Evolutionary conservation across 2,888 invertebrate species (phyloP), one percentile per base, ranked within the genome.

Genomic region (Arge pagana): DNA sequence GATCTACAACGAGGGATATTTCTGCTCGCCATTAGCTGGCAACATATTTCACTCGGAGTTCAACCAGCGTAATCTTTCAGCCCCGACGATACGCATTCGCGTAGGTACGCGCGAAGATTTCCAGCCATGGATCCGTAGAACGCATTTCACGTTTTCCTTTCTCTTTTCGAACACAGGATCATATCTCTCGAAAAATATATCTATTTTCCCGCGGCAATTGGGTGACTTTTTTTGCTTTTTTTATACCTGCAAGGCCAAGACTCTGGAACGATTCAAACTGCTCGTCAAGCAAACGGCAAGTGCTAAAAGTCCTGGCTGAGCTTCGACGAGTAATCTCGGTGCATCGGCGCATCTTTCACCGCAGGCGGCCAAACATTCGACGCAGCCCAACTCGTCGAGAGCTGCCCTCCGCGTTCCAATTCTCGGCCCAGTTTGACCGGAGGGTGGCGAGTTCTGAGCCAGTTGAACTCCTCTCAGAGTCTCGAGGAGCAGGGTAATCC

Each of bases 241-340:
- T 2, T 33, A 31, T 73, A 92, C 92, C 86, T 96, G 93, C 53
- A 96, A 79, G 7, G 94, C 90, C 56, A 94, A 80, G 42, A 92
- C 86, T 63, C 93, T 83, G 11, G 90, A 89, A 64, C 91, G 88
- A 71, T 91, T 91, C 55, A 92, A 89, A 56, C 91, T 90, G 45
- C 92, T 91, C 80, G 93, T 92, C 68, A 92, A 90, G 76, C 91
- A 90, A 10, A 90, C 90, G 4, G 93, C 89, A 21, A 93, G 80
- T 0, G 92, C 90, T 77, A 92, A 88, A 8, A 93, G 83, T 5
- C 93, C 93, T 13, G 89, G 88, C 4, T 90, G 87, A 8, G 90
- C 88, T 8, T 85, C 81, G 13, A 90, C 88, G 62, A 93, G 78
- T 56, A 90, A 82, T 49, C 90, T 80, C 31, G 89, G 85, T 43